Conservation (phyloP, 2,797 vertebrate genomes). For the Salarias fasciatus region DNA sequence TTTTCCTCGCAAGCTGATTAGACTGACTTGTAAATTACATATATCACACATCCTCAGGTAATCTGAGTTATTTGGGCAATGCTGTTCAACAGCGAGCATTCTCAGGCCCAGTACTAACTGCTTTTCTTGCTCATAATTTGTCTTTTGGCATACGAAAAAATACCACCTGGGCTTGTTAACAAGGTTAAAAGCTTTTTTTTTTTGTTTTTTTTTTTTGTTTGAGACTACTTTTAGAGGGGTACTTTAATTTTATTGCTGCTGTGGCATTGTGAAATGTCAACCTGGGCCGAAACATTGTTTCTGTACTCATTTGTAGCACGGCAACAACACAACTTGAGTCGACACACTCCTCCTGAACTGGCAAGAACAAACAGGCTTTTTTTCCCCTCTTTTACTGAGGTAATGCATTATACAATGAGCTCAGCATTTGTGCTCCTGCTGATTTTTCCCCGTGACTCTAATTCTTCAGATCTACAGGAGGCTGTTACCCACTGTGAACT, state of each 20-base stretch:
- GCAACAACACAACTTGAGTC: slow-evolving; percentile 22
- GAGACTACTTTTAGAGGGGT: too few relatives aligned
- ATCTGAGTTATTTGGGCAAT: too few relatives aligned
- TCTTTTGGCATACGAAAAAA: slow-evolving; percentile 27
- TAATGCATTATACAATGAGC: slow-evolving; percentile 55
- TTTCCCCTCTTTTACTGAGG: slow-evolving; percentile 16
- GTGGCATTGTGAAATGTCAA: slow-evolving; percentile 24
- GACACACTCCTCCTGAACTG: slow-evolving; percentile 44
- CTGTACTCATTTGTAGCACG: slow-evolving; percentile 25
- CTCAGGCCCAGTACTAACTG: too few relatives aligned
- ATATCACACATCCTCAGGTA: too few relatives aligned
- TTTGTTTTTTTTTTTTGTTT: too few relatives aligned
- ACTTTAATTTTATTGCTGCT: slow-evolving; percentile 2
- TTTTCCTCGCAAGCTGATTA: too few relatives aligned
- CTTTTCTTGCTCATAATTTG: slow-evolving; percentile 3
- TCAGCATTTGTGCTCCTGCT: slow-evolving; percentile 53
- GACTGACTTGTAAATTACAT: too few relatives aligned
- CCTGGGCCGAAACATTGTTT: slow-evolving; percentile 14
- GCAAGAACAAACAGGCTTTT: slow-evolving; percentile 26
- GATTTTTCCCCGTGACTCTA: slow-evolving; percentile 64
- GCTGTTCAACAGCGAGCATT: too few relatives aligned
- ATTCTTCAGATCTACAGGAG: slow-evolving; percentile 72
- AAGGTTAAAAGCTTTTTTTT: too few relatives aligned
- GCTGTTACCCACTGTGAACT: slow-evolving; percentile 55
- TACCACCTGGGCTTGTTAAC: too few relatives aligned